Evolutionary conservation across 2,888 invertebrate genomes (phyloP).

Genomic region (Pseudeuparius sepicola): DNA sequence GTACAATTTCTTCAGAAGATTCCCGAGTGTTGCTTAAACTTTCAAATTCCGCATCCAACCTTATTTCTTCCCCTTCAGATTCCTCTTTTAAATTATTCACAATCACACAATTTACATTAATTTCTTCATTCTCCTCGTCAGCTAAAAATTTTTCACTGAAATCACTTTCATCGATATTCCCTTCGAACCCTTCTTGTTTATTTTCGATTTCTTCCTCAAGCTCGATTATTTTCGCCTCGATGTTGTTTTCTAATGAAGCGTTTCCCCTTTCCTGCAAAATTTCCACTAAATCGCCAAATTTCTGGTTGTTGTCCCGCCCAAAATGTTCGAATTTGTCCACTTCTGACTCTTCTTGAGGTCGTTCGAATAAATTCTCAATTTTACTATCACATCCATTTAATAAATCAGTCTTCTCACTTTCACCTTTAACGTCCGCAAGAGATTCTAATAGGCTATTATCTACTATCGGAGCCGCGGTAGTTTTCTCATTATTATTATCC

Average conservation of each 20-base stretch:
- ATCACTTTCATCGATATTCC: too few relatives aligned
- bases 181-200: neutral
- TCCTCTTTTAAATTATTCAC: neutral
- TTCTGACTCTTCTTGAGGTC: neutral
- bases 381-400: too few relatives aligned
- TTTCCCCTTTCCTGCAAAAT: neutral
- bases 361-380: conserved; percentile 3
- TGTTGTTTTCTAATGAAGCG: neutral
- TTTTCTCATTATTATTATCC: neutral
- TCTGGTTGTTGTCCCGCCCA: too few relatives aligned
- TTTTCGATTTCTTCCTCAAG: neutral
- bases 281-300: too few relatives aligned
- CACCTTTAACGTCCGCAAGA: neutral
- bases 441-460: neutral
- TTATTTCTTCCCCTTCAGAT: conserved; percentile 1
- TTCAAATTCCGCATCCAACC: conserved; percentile 1
- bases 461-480: neutral
- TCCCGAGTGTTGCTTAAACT: too few relatives aligned
- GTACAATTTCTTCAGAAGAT: too few relatives aligned
- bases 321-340: too few relatives aligned
- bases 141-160: neutral
- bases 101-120: conserved; percentile 1
- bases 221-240: neutral
- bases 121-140: conserved; percentile 1
- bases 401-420: too few relatives aligned